phyloP scores from a whole-genome alignment of 2,888 invertebrate genomes.

The Cryptocephalus moraei region DNA sequence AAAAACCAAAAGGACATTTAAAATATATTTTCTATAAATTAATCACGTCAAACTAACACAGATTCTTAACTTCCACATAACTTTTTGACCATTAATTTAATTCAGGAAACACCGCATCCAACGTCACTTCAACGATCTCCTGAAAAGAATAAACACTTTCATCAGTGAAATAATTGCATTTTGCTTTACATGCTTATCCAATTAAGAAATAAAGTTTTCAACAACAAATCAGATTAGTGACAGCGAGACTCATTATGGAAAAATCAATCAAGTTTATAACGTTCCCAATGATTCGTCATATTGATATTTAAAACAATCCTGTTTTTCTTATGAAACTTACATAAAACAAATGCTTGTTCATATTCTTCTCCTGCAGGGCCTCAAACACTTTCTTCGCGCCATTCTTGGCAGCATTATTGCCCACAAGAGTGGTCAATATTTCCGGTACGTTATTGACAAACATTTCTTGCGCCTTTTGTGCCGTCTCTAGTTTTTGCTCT shows the following conservation, averaged over 20 bases:
- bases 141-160: conserved; percentile 28
- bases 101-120: conserved; percentile 46
- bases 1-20: no score
- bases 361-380: conserved; percentile 70
- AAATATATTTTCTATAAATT: no score
- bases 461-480: conserved; percentile 56
- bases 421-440: conserved; percentile 73
- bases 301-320: no score
- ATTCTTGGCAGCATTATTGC: conserved; percentile 71
- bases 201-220: neutral
- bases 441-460: conserved; percentile 67
- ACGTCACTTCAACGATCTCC: conserved; percentile 43
- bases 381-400: conserved; percentile 82
- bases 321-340: conserved; percentile 53
- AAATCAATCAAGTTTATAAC: no score
- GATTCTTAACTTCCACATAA: neutral
- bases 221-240: no score
- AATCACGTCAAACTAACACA: no score
- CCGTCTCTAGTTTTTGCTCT: conserved; percentile 58
- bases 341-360: conserved; percentile 86
- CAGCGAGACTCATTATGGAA: no score
- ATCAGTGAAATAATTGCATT: neutral
- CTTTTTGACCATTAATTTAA: conserved; percentile 21
- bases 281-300: no score
- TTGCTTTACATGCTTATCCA: neutral